Evolutionary conservation across 1,140 invertebrate species (phyloP).

Genomic region (Antheraea mylitta): DNA sequence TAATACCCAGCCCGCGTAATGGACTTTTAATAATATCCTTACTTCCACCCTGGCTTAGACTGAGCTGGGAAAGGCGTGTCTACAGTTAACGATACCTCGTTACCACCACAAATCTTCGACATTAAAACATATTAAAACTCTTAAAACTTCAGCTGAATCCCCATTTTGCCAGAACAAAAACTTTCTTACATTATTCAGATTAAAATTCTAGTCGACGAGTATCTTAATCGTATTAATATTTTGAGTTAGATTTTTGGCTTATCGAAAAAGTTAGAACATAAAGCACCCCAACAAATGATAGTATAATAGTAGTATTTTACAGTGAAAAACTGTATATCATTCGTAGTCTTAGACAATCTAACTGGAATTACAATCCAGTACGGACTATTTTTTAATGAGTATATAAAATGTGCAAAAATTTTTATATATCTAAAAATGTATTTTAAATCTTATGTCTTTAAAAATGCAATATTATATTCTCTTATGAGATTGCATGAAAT

Average conservation of each 20-base stretch:
- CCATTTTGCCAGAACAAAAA: slow-evolving; percentile 70
- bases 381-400: too few relatives aligned
- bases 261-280: background rate
- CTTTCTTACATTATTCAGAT: slow-evolving; percentile 71
- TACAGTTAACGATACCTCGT: slow-evolving; percentile 63
- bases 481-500: too few relatives aligned
- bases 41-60: background rate
- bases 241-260: too few relatives aligned
- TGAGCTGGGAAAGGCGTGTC: slow-evolving; percentile 45
- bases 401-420: too few relatives aligned
- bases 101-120: slow-evolving; percentile 70
- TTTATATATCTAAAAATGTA: too few relatives aligned
- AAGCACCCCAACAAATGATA: too few relatives aligned
- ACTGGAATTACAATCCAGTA: too few relatives aligned
- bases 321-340: too few relatives aligned
- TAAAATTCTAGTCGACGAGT: slow-evolving; percentile 68
- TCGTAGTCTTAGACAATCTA: too few relatives aligned
- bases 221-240: background rate
- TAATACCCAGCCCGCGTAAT: background rate
- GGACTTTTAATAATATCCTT: background rate
- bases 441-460: too few relatives aligned
- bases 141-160: slow-evolving; percentile 65
- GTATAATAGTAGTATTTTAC: too few relatives aligned
- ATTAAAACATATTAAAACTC: slow-evolving; percentile 74
- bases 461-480: too few relatives aligned